Evolutionary conservation across 2,797 vertebrate species (phyloP).

Genomic region (Silurus aristotelis): DNA sequence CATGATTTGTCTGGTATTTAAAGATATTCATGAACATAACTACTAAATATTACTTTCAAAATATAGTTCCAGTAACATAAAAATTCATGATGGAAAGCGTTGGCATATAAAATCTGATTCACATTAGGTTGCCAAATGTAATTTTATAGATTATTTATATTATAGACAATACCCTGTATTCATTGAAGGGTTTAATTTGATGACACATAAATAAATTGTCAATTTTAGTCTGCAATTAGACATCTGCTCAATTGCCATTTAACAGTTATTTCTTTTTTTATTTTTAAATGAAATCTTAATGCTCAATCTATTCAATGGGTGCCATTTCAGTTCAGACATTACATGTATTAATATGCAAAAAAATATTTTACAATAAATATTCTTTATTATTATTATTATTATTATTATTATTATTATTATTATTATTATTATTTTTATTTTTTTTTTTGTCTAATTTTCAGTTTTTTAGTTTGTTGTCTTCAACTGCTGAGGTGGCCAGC

Average conservation of each 20-base stretch:
- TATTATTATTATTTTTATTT: too few species aligned
- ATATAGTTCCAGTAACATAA: neutral
- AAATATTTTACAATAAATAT: too few species aligned
- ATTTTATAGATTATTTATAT: neutral
- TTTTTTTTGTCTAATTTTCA: too few species aligned
- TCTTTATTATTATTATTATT: too few species aligned
- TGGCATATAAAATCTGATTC: neutral
- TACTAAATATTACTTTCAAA: neutral
- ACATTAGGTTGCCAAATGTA: neutral
- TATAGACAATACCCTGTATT: neutral
- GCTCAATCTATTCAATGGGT: too few species aligned
- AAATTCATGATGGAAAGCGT: neutral
- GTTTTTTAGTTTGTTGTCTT: neutral
- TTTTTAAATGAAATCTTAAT: neutral
- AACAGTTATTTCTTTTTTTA: neutral
- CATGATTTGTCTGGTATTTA: neutral
- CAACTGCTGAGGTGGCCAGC: constrained; percentile 17
- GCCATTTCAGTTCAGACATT: too few species aligned
- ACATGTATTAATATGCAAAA: too few species aligned
- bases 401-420: too few species aligned
- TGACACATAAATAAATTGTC: neutral
- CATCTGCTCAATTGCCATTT: neutral
- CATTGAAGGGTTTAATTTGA: neutral
- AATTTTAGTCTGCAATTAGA: neutral
- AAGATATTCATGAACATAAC: constrained; percentile 2